A percentile compares a stretch with the other conserved stretches of the same genome.
Conservation (phyloP, 2,888 invertebrate species). For the Plusia festucae region DNA sequence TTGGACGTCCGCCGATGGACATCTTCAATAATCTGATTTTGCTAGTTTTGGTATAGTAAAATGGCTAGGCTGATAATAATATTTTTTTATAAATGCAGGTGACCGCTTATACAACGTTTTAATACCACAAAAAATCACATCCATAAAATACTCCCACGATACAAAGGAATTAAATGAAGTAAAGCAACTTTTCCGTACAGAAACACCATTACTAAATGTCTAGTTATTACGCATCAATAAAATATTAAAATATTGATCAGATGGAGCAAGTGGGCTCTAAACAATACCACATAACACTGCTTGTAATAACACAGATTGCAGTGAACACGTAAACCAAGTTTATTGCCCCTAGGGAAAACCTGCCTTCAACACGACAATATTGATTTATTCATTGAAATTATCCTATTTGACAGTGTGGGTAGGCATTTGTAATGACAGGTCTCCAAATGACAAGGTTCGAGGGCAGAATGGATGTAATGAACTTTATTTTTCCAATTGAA, state of each 20-base stretch:
- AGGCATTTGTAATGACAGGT: slow-evolving; percentile 55
- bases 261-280: slow-evolving; percentile 31
- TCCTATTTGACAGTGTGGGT: slow-evolving; percentile 46
- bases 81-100: neutral
- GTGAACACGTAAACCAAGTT: slow-evolving; percentile 56
- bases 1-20: too few species aligned
- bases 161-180: neutral
- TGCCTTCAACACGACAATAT: slow-evolving; percentile 69
- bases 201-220: neutral
- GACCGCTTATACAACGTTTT: neutral
- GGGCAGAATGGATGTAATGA: slow-evolving; percentile 6
- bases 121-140: neutral
- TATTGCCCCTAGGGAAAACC: slow-evolving; percentile 73
- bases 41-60: too few species aligned
- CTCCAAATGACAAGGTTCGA: slow-evolving; percentile 19
- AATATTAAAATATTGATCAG: slow-evolving; percentile 2
- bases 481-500: slow-evolving; percentile 7
- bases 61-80: too few species aligned
- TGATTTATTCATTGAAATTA: slow-evolving; percentile 70
- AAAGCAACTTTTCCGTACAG: neutral
- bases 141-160: neutral
- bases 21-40: too few species aligned
- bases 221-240: neutral
- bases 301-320: slow-evolving; percentile 41
- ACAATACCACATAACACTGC: slow-evolving; percentile 44